These are phyloP conservation scores for Cottoperca gobio DNA, from an alignment of 2,797 vertebrate genomes.

Conservation along the genomic window DNA sequence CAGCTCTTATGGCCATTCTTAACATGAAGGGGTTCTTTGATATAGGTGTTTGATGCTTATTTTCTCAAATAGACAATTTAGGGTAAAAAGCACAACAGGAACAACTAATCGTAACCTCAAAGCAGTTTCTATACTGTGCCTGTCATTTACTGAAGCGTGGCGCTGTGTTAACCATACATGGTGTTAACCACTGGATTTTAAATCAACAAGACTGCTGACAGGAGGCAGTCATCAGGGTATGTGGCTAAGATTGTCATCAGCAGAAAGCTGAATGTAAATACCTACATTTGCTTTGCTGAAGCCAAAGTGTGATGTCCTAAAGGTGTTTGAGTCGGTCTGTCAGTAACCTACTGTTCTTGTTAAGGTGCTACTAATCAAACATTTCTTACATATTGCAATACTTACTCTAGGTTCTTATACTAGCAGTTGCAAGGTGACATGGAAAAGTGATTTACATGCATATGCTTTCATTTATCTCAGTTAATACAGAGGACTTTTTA, in stretches of 20 bases:
- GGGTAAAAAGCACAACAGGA: background rate
- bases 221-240: conserved; percentile 2
- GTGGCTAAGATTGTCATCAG: background rate
- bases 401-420: background rate
- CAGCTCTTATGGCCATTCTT: background rate
- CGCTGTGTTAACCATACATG: too few species aligned
- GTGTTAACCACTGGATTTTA: conserved; percentile 28
- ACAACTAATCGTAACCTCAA: background rate
- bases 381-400: background rate
- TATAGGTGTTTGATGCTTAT: background rate
- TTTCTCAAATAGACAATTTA: background rate
- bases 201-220: conserved; percentile 14
- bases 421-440: background rate
- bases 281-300: background rate
- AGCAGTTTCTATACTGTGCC: background rate
- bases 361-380: background rate
- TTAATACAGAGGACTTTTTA: background rate
- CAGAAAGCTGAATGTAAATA: background rate
- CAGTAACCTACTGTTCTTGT: background rate
- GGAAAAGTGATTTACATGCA: background rate
- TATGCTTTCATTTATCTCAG: background rate
- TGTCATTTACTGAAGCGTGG: background rate
- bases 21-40: background rate
- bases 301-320: background rate
- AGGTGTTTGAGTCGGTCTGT: background rate